Evolutionary conservation across 2,113 vertebrate species (phyloP).

Genomic region (Argyrosomus japonicus): DNA sequence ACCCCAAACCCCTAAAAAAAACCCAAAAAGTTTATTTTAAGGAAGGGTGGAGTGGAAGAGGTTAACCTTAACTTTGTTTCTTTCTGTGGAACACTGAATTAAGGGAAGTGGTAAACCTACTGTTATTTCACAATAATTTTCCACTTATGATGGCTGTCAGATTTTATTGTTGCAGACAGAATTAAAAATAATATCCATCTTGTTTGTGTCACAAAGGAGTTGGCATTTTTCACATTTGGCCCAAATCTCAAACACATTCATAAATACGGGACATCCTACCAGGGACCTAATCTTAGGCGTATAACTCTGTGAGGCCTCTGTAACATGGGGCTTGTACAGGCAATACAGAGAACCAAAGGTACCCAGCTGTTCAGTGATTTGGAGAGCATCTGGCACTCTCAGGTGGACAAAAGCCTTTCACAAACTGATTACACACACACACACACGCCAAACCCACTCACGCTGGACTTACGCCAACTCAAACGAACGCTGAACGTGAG

Average conservation of each 20-base stretch:
- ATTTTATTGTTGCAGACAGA: background rate
- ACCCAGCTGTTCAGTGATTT: slow-evolving; percentile 73
- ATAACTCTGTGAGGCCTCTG: slow-evolving; percentile 10
- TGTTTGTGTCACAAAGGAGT: background rate
- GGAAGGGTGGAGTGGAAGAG: too few species aligned
- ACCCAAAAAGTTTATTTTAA: too few species aligned
- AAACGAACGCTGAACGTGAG: slow-evolving; percentile 36
- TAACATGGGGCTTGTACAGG: slow-evolving; percentile 18
- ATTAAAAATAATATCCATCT: slow-evolving; percentile 1
- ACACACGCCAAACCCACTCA: slow-evolving; percentile 35
- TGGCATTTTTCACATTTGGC: background rate
- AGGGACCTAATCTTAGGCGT: slow-evolving; percentile 5
- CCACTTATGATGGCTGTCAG: background rate
- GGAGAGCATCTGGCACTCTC: slow-evolving; percentile 65
- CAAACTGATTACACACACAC: slow-evolving; percentile 41
- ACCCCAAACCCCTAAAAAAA: too few species aligned
- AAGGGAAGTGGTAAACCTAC: background rate
- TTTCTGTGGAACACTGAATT: background rate
- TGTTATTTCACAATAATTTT: slow-evolving; percentile 11
- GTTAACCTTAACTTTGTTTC: background rate
- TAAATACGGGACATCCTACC: background rate
- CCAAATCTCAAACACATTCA: slow-evolving; percentile 12
- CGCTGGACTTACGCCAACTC: slow-evolving; percentile 33
- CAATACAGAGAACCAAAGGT: slow-evolving; percentile 35
- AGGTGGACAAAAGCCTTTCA: slow-evolving; percentile 51